phyloP scores from a whole-genome alignment of 2,888 invertebrate genomes.

The Brachyptera risi region DNA sequence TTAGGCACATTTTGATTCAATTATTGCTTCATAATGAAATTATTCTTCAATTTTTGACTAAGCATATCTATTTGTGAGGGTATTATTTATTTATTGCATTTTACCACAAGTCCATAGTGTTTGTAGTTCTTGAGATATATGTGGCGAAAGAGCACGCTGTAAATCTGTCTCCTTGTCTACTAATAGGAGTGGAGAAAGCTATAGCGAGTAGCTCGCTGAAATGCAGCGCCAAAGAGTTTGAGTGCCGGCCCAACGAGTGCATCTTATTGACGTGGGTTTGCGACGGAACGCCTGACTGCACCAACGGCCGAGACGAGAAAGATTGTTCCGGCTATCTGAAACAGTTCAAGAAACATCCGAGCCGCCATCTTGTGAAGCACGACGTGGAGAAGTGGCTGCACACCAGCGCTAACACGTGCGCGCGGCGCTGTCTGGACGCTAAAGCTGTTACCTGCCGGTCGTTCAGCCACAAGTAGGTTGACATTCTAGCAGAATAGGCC shows the following conservation, averaged over 20 bases:
- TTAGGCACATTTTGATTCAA: too few relatives aligned
- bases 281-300: slow-evolving; percentile 56
- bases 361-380: slow-evolving; percentile 47
- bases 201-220: neutral
- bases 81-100: too few relatives aligned
- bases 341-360: slow-evolving; percentile 45
- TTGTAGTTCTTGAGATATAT: too few relatives aligned
- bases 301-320: slow-evolving; percentile 54
- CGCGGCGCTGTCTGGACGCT: slow-evolving; percentile 51
- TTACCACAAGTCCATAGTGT: too few relatives aligned
- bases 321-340: slow-evolving; percentile 47
- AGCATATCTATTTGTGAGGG: too few relatives aligned
- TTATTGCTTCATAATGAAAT: too few relatives aligned
- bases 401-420: slow-evolving; percentile 53
- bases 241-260: slow-evolving; percentile 50
- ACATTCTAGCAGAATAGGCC: too few relatives aligned
- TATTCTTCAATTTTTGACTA: too few relatives aligned
- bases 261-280: slow-evolving; percentile 53
- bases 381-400: slow-evolving; percentile 55
- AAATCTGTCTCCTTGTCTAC: slow-evolving; percentile 8
- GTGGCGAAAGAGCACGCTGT: too few relatives aligned
- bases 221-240: slow-evolving; percentile 41
- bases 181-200: slow-evolving; percentile 37
- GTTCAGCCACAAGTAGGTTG: slow-evolving; percentile 55
- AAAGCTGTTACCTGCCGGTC: slow-evolving; percentile 55